These are phyloP conservation scores for Drosophila novamexicana DNA, from an alignment of 1,140 invertebrate genomes.

Conservation along the genomic window DNA sequence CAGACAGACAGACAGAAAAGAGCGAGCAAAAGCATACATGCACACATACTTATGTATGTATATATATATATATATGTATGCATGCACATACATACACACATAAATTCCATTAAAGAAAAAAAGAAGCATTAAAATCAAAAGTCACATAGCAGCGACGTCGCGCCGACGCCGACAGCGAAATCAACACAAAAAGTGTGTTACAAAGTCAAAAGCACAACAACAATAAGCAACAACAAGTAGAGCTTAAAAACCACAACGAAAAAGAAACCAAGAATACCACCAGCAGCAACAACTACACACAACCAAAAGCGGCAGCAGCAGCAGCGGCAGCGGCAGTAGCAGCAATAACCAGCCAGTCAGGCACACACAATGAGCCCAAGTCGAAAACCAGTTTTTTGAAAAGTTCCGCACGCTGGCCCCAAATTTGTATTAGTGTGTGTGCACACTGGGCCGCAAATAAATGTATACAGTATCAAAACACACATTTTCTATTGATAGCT, in stretches of 20 bases:
- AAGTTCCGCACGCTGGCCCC: constrained; percentile 75
- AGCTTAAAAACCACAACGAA: constrained; percentile 69
- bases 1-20: constrained; percentile 7
- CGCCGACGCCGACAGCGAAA: constrained; percentile 48
- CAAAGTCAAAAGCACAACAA: constrained; percentile 75
- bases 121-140: constrained; percentile 71
- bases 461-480: not conserved
- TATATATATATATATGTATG: not conserved
- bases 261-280: constrained; percentile 72
- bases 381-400: constrained; percentile 75
- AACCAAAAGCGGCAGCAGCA: constrained; percentile 36
- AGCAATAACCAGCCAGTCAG: constrained; percentile 49
- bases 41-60: not conserved
- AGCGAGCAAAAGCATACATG: constrained; percentile 2
- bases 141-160: constrained; percentile 55
- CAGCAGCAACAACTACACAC: constrained; percentile 43
- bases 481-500: too few species aligned
- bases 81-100: not conserved
- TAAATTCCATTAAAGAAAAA: constrained; percentile 66
- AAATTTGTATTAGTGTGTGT: constrained; percentile 49
- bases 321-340: constrained; percentile 24
- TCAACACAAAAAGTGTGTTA: constrained; percentile 80
- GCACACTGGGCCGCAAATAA: constrained; percentile 41
- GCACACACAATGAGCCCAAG: constrained; percentile 59
- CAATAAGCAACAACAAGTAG: constrained; percentile 64